These are phyloP conservation scores for Melinopterus prodromus DNA, from an alignment of 2,888 invertebrate species.

Conservation along the genomic window DNA sequence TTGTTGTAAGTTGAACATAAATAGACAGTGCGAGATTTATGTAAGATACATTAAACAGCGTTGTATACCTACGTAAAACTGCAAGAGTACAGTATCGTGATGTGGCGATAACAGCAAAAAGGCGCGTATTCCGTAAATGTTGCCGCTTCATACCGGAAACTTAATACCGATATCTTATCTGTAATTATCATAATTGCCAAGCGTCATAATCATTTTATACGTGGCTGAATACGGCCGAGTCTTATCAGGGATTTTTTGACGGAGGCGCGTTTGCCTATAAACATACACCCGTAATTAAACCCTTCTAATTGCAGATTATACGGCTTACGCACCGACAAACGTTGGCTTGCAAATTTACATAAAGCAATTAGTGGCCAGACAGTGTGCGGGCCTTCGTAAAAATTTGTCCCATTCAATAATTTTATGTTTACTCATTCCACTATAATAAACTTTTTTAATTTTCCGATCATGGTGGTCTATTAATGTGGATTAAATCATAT, in stretches of 20 bases:
- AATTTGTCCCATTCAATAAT: background rate
- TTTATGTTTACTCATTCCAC: background rate
- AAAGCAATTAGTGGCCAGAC: background rate
- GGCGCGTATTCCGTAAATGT: background rate
- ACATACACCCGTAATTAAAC: background rate
- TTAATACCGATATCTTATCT: background rate
- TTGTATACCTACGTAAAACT: background rate
- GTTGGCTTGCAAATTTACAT: background rate
- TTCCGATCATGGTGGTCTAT: no score
- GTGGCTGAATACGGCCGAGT: background rate
- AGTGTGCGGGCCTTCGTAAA: background rate
- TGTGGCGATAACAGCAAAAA: background rate
- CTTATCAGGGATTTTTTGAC: background rate
- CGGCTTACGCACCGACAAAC: background rate
- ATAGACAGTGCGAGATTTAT: background rate
- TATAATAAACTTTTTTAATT: no score
- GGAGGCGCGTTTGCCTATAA: background rate
- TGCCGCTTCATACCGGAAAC: background rate
- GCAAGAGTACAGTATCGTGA: background rate
- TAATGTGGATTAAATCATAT: no score
- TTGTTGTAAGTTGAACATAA: background rate
- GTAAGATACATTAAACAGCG: background rate
- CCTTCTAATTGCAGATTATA: background rate
- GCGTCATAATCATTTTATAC: conserved; percentile 4
- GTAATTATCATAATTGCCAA: background rate